Base-by-base conservation (phyloP, 2,113 vertebrate genomes). In the Nestor notabilis region DNA sequence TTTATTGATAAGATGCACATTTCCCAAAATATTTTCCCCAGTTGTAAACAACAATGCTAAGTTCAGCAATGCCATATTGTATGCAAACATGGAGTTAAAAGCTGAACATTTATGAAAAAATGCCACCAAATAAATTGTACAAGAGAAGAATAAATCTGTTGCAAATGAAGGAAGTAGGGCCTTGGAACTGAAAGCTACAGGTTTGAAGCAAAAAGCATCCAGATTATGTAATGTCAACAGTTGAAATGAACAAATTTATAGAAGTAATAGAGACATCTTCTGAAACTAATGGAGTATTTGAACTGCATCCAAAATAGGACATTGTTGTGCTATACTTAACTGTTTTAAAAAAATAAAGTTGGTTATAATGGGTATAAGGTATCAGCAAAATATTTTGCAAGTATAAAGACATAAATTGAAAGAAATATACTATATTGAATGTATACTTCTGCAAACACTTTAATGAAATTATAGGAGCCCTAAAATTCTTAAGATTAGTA, bases 241-340 rank as follows among this genome's bases (percentile, higher is more conserved):
- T 46, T 13, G 24, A 94, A 93, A 90, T 13, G 24, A 27, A 89
- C 15, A 94, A 55, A 94, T 84, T 64, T 87, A 68, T 78, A 55
- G 33, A 94, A 87, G 27, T n/a, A 92, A 87, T 10, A 83, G 28
- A 75, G 33, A 47, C 7, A 24, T 68, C 23, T 81, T 83, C 64
- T 78, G 31, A 95, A 95, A 71, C 39, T 84, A 94, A 92, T 78
- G 50, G 63, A 92, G 70, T 33, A 43, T 7, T 83, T 91, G 64
- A 95, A 92, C 37, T 70, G 3, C 10, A 72, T 95, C 39, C 75
- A 96, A 72, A 76, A 56, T 52, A 56, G 15, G 27, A 47, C 17
- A 43, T 47, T 68, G 46, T 35, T 83, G 21, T 76, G 17, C 18
- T 88, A 46, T 58, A 50, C 8, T 78, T 87, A 50, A 64, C 23